Evolutionary conservation across 2,113 vertebrate genomes (phyloP), one percentile per base, ranked within the genome.

Genomic region (Leptodactylus fuscus): DNA sequence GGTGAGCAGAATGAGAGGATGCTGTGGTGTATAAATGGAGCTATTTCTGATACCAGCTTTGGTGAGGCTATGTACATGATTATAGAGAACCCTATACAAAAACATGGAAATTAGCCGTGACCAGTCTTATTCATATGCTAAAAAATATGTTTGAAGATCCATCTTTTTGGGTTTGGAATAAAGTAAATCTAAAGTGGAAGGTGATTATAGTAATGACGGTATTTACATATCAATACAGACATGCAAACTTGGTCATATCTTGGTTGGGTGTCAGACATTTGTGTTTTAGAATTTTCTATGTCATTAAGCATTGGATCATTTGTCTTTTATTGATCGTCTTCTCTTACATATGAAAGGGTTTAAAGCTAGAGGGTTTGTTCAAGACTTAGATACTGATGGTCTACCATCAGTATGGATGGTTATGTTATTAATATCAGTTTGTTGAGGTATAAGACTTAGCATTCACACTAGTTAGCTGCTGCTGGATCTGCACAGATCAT

Each of bases 21-120:
- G 49, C 49, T 73, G 51, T 70, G 53, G 49, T 73, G 24, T 73
- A 73, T 60, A 71, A 86, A 81, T 86, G 77, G 36, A n/a, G 76
- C 76, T 86, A 81, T 79, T 79, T 85, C 65, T 79, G 46, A 71
- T 60, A 85, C 34, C 51, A 80, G 58, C 65, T 32, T 24, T 79
- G 49, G 69, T 27, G 75, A 85, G 58, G 75, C 34, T 70, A 70
- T 55, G 83, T 36, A 67, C 13, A 79, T 81, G 34, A 86, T 86
- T 55, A 81, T 36, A 81, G 77, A 60, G 18, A 36, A 36, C 77
- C 22, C 16, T 46, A 29, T 51, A 86, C 48, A 79, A 86, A 67
- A 81, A 32, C 34, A 71, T 80, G 83, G 16, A 58, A 58, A 85
- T 85, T 32, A 46, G 51, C 70, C 46, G 12, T 58, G 69, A n/a